Evolutionary conservation across 1,140 invertebrate genomes (phyloP).

Genomic region (Nebria ingens): DNA sequence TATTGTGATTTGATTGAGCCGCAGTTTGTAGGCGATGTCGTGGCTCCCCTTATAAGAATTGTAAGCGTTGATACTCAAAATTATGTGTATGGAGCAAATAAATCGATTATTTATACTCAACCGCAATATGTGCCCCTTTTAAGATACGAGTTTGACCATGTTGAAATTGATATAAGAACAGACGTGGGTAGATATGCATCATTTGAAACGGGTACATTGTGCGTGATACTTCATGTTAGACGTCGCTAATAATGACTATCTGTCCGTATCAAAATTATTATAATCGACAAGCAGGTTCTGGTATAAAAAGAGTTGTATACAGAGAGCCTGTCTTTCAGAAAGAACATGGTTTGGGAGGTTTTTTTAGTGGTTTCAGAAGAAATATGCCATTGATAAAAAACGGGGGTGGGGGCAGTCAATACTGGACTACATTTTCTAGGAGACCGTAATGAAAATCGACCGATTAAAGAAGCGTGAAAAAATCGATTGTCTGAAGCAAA

Average conservation of each 20-base stretch:
- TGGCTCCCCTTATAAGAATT: neutral
- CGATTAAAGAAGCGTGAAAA: constrained; percentile 20
- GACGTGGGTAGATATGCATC: neutral
- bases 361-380: constrained; percentile 26
- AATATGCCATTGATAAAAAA: constrained; percentile 37
- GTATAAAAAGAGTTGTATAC: neutral
- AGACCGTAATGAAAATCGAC: constrained; percentile 18
- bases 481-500: constrained; percentile 19
- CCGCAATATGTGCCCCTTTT: neutral
- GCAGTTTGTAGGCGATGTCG: neutral
- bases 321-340: constrained; percentile 14
- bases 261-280: constrained; percentile 3
- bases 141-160: neutral
- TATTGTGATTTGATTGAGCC: neutral
- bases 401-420: constrained; percentile 15
- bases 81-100: neutral
- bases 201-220: neutral
- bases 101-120: neutral
- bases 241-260: neutral
- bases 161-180: constrained; percentile 1
- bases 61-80: neutral
- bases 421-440: constrained; percentile 21
- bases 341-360: constrained; percentile 17
- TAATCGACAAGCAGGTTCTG: neutral
- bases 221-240: neutral